Conservation (phyloP, 2,888 invertebrate genomes). For the Eristalinus aeneus region DNA sequence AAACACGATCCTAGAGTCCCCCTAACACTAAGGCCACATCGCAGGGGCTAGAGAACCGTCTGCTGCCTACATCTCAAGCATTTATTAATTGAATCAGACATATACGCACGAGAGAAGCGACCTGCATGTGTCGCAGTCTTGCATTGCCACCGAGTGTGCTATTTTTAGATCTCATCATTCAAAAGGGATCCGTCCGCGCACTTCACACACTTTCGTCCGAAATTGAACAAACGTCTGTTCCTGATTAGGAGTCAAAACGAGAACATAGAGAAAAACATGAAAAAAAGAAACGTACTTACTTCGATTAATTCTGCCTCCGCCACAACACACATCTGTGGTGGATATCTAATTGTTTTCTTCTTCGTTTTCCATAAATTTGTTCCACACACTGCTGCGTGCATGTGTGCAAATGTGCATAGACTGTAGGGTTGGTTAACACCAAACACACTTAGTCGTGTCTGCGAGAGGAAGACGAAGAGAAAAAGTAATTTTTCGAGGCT, state of each 20-base stretch:
- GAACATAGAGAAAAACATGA: neutral
- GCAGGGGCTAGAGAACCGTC: too few species aligned
- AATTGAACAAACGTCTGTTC: neutral
- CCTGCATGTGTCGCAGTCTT: neutral
- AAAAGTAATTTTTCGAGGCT: constrained; percentile 14
- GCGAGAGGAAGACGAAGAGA: neutral
- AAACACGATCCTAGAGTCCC: too few species aligned
- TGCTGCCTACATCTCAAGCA: neutral
- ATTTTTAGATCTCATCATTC: neutral
- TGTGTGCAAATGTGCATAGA: neutral
- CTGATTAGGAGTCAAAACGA: neutral
- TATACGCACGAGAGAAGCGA: neutral
- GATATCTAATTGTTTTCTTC: neutral
- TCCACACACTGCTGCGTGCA: neutral
- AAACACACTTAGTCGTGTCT: neutral
- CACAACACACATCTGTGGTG: neutral
- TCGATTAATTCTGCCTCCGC: neutral
- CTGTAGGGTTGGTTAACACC: neutral
- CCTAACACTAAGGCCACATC: too few species aligned
- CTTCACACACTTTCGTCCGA: neutral
- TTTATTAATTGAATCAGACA: neutral
- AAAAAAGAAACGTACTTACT: neutral
- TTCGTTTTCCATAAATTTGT: neutral
- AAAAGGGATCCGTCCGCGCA: neutral
- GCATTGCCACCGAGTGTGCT: neutral